These are phyloP conservation scores for Antheraea pernyi DNA, from an alignment of 1,140 invertebrate genomes.

Conservation along the genomic window DNA sequence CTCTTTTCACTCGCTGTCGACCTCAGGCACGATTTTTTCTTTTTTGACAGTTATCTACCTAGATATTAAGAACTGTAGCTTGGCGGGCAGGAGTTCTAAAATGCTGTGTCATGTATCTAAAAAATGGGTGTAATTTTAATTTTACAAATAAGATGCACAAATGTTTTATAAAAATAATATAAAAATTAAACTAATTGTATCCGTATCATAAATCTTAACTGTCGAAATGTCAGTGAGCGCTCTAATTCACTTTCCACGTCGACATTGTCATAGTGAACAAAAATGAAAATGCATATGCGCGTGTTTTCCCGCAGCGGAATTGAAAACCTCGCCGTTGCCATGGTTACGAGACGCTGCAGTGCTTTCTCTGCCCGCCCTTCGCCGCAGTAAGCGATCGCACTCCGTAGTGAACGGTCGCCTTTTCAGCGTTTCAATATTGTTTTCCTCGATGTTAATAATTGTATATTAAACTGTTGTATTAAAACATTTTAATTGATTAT, in stretches of 20 bases:
- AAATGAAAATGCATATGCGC: slow-evolving; percentile 29
- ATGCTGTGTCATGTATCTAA: too few species aligned
- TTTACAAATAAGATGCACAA: too few species aligned
- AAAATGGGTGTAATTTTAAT: too few species aligned
- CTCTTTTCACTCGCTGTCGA: too few species aligned
- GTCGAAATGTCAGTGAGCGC: not conserved
- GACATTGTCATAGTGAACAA: slow-evolving; percentile 26
- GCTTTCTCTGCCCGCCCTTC: slow-evolving; percentile 57
- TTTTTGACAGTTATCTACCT: too few species aligned
- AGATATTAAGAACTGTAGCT: too few species aligned
- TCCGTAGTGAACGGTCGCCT: slow-evolving; percentile 32
- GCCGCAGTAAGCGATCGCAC: slow-evolving; percentile 55
- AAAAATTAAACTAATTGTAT: not conserved
- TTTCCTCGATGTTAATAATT: slow-evolving; percentile 4
- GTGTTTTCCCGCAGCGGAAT: slow-evolving; percentile 29
- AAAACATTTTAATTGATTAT: not conserved
- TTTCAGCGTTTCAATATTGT: not conserved
- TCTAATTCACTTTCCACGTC: slow-evolving; percentile 26
- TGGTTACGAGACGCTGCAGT: slow-evolving; percentile 70
- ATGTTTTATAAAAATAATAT: too few species aligned
- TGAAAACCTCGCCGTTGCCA: slow-evolving; percentile 49
- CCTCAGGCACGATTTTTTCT: too few species aligned
- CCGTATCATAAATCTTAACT: not conserved
- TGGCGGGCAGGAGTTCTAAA: too few species aligned
- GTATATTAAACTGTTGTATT: not conserved